Evolutionary conservation across 2,113 vertebrate species (phyloP), one percentile per base, ranked within the genome.

Genomic region (Cochlearius cochlearius): DNA sequence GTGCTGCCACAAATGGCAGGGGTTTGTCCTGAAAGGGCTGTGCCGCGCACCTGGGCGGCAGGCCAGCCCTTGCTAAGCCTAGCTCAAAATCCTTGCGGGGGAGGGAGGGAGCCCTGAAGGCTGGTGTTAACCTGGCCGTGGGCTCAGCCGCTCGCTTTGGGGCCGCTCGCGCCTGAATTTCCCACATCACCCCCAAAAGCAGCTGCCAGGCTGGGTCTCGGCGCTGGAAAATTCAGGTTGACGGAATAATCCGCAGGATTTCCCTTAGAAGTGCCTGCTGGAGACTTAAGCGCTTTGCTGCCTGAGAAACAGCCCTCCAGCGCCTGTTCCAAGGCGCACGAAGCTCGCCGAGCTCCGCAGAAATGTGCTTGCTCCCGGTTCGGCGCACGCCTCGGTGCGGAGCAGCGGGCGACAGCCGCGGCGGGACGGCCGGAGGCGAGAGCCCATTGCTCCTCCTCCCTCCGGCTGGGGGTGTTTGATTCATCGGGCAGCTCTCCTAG

Each of bases 321-420:
- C 5, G 59, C 32, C 1, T 12, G 36, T 18, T 18, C 18, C 22
- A 39, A 11, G 13, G 53, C 23, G 50, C 32, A 18, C 5, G 2
- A 10, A 12, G 29, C 14, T 25, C 2, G 1, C 30, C 3, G 7
- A 25, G 47, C 52, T 13, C 30, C 1, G 2, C 2, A 5, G 50
- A 13, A 26, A 29, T 0, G 27, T 2, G 27, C 11, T 15, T n/a
- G 59, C 53, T 39, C 41, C 15, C 9, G 1, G 1, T 5, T 3
- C 5, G 25, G 36, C 3, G 34, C 17, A 0, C 3, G 67, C 14
- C 21, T 36, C 41, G 25, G 26, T 9, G 41, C 23, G 3, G 69
- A 45, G 20, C 32, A 7, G 26, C 36, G 17, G 10, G 1, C 2
- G 25, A 23, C 36, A 47, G 26, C 38, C 76, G 18, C 0, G 5